Evolutionary conservation across 2,113 vertebrate genomes (phyloP), one percentile per base, ranked within the genome.

Genomic region (Pseudorasbora parva): DNA sequence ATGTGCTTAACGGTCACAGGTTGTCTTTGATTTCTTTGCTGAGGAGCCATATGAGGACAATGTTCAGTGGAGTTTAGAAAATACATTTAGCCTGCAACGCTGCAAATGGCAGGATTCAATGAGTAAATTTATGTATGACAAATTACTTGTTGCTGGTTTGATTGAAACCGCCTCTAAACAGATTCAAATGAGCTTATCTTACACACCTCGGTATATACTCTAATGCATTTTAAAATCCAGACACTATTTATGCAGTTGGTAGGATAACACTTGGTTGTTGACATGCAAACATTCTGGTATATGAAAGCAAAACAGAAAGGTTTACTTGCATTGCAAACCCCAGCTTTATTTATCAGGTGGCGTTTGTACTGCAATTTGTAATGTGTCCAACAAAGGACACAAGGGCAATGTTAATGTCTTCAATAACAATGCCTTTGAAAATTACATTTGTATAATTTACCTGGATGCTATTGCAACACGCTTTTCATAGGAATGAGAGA

Each of bases 361-460:
- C 0, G n/a, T 14, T 84, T 51, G 25, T 47, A 17, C 57, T 76
- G 8, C 47, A 56, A 54, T 81, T 27, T 60, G 21, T 66, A 64
- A 10, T 56, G 25, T 59, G 19, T 15, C 2, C 15, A 33, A n/a
- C 5, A 27, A 57, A 68, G 43, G 25, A 19, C 37, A 41, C 7
- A 56, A 21, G 21, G 78, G 11, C n/a, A 47, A 47, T 59, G 51
- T 57, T 41, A 77, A 51, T 71, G 14, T 60, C 79, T 47, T 33
- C 23, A 49, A 25, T 59, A 37, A 12, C 74, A 59, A 82, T 3
- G 51, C 69, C 25, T 82, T 47, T 5, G 47, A 74, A 74, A 73
- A 66, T 75, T 19, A 5, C 23, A 76, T 85, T 69, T 54, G 82
- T 68, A 43, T 77, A 10, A 47, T 75, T 59, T 56, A 62, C 4